Base-by-base conservation (phyloP, 2,797 vertebrate genomes). In the Podarcis lilfordi region DNA sequence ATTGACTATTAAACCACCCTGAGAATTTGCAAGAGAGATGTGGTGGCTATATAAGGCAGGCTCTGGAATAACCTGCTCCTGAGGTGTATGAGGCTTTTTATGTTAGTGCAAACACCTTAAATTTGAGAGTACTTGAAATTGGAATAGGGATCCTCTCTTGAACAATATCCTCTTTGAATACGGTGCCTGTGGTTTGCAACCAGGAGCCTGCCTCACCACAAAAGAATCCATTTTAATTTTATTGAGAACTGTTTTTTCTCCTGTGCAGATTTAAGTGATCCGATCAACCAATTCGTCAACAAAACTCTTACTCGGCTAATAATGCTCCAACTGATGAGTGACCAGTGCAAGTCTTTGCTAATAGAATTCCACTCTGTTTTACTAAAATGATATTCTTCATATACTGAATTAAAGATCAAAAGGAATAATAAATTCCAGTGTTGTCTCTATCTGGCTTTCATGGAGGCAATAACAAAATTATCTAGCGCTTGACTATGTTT, bases 381-480 rank as follows among this genome's bases (percentile, higher is more conserved):
- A 82, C 27, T 50, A 84, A 83, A 80, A 40, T 13, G 86, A 43
- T 81, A 8, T 2, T 86, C 66, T 11, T 88, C 45, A 43, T 61
- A 7, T 5, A 35, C 55, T 74, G 75, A 91, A 89, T 87, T 89
- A 87, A 92, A 87, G 82, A 78, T 69, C 23, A 74, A 79, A 87
- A 82, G 71, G 43, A 85, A 86, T 40, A 84, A 90, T 61, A 3
- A 15, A 15, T 59, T 83, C n/a, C 84, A 82, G 13, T n/a, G 40
- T 3, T 88, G 89, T 89, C 84, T 82, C 55, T n/a, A 82, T 84
- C 87, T 84, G 72, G 76, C 85, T 88, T 84, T 59, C 85, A 55
- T 61, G 71, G 17, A 78, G 45, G 29, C 88, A 5, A 1, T 87
- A 59, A 59, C 21, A 79, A 78, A 68, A 50, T 25, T 74, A 10